These are phyloP conservation scores for Amiota communis DNA, from an alignment of 2,888 invertebrate genomes.

Conservation along the genomic window DNA sequence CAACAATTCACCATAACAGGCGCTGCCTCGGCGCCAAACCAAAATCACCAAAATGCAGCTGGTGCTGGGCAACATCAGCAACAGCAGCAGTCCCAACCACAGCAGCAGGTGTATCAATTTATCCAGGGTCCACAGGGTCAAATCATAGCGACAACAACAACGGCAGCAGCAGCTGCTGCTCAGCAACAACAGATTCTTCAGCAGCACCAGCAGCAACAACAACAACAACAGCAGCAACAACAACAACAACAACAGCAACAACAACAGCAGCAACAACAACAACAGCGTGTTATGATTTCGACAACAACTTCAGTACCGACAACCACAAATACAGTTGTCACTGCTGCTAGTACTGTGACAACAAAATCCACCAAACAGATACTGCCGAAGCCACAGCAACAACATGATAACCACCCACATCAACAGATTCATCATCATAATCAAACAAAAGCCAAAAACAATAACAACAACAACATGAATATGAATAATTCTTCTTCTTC, in stretches of 20 bases:
- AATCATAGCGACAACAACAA: conserved; percentile 57
- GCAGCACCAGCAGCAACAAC: conserved; percentile 49
- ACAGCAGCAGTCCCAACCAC: conserved; percentile 56
- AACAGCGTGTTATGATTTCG: conserved; percentile 59
- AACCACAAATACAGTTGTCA: conserved; percentile 46
- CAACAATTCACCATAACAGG: conserved; percentile 66
- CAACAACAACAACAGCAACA: conserved; percentile 52
- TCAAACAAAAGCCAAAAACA: conserved; percentile 43
- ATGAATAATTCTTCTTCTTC: conserved; percentile 29
- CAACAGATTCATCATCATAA: conserved; percentile 51
- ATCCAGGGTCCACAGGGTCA: conserved; percentile 70
- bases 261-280: conserved; percentile 49
- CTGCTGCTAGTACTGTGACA: not conserved
- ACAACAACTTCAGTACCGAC: conserved; percentile 52
- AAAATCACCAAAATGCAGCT: conserved; percentile 9
- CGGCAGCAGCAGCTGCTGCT: conserved; percentile 47
- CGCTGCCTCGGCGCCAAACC: conserved; percentile 45
- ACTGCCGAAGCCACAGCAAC: conserved; percentile 76
- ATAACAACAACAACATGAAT: conserved; percentile 38
- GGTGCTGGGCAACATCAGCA: conserved; percentile 53
- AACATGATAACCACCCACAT: conserved; percentile 44
- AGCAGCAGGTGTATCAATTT: conserved; percentile 68
- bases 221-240: conserved; percentile 42
- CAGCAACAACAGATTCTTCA: conserved; percentile 45
- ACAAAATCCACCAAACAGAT: conserved; percentile 73